Percentiles rank a stretch among this genome's conserved stretches.
Conservation (phyloP, 2,113 vertebrate species). For the Albula glossodonta region DNA sequence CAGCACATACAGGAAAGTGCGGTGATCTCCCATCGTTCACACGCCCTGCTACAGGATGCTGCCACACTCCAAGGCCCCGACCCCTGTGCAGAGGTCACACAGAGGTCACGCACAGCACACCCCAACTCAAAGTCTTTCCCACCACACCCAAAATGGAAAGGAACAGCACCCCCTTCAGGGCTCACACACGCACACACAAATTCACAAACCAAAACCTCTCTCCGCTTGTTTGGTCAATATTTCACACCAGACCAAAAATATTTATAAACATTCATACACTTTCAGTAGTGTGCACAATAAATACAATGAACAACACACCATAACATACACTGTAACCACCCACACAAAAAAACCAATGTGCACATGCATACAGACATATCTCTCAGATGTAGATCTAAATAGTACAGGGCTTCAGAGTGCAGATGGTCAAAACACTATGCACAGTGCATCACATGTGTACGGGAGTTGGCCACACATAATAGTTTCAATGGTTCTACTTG, state of each 20-base stretch:
- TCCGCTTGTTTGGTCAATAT: no score
- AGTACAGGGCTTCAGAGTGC: no score
- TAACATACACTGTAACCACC: no score
- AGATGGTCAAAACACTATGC: neutral
- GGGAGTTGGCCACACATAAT: neutral
- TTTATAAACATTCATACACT: neutral
- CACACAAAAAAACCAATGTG: no score
- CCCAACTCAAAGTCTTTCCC: neutral
- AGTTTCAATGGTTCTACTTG: no score
- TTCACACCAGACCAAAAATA: neutral
- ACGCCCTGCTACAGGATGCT: slow-evolving; percentile 20
- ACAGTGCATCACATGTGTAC: neutral
- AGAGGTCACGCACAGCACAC: slow-evolving; percentile 13
- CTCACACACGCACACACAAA: neutral
- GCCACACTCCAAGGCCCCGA: slow-evolving; percentile 5
- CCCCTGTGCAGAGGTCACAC: slow-evolving; percentile 1
- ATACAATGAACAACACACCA: neutral
- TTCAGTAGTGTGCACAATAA: neutral
- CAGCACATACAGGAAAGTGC: slow-evolving; percentile 2
- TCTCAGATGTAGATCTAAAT: no score
- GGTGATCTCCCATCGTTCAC: neutral
- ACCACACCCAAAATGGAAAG: neutral
- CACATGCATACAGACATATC: no score
- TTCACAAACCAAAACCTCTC: neutral
- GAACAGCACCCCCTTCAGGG: neutral